These are phyloP conservation scores for Daktulosphaira vitifoliae DNA, from an alignment of 1,140 invertebrate species.

Conservation along the genomic window DNA sequence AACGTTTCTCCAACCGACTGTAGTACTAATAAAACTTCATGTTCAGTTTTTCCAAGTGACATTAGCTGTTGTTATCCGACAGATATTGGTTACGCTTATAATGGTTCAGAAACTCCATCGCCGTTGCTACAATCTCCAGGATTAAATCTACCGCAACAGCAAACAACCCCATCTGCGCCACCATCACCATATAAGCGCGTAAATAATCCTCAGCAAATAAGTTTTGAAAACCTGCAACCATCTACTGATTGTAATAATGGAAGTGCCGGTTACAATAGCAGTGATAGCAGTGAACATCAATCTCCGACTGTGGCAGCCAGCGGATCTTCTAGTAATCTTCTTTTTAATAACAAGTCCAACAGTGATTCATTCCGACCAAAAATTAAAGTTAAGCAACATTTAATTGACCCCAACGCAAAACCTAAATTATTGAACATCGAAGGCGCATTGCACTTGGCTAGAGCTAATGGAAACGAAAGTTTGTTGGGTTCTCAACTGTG, in stretches of 20 bases:
- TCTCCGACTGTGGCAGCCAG: slow-evolving; percentile 33
- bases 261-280: slow-evolving; percentile 32
- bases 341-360: no score
- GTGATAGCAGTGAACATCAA: slow-evolving; percentile 34
- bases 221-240: no score
- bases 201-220: no score
- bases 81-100: neutral
- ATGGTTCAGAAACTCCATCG: neutral
- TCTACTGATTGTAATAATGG: no score
- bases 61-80: neutral
- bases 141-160: neutral
- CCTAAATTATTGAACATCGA: slow-evolving; percentile 41
- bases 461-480: neutral
- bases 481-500: slow-evolving; percentile 1
- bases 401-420: slow-evolving; percentile 42
- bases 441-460: slow-evolving; percentile 13
- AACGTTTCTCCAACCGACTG: neutral
- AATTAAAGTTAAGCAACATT: slow-evolving; percentile 44
- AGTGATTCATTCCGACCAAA: slow-evolving; percentile 39
- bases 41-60: neutral
- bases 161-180: slow-evolving; percentile 6
- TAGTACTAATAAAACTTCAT: neutral
- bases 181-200: slow-evolving; percentile 23
- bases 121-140: neutral
- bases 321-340: no score